Conservation (phyloP, 1,140 invertebrate species). For the Trichonephila inaurata region DNA sequence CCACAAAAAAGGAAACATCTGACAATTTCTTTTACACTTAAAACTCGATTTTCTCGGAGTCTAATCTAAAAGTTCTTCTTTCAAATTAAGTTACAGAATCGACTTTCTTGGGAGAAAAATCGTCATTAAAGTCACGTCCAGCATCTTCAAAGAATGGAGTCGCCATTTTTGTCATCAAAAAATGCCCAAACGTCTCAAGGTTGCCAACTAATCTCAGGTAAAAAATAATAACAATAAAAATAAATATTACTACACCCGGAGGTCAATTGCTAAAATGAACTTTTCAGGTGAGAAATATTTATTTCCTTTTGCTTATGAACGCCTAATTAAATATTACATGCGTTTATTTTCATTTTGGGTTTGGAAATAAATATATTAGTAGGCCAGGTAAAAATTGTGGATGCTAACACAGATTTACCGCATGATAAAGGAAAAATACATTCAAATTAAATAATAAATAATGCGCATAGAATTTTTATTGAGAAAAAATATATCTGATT, state of each 20-base stretch:
- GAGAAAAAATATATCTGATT: no score
- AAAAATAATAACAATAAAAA: not conserved
- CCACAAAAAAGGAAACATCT: not conserved
- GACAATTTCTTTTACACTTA: not conserved
- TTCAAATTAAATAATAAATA: no score
- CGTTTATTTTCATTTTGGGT: not conserved
- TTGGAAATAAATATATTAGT: not conserved
- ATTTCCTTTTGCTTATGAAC: not conserved
- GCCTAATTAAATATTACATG: not conserved
- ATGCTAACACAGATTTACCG: not conserved
- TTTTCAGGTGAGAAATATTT: not conserved
- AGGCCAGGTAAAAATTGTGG: not conserved
- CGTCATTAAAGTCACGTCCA: conserved; percentile 20
- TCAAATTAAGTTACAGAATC: not conserved
- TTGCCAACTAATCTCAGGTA: not conserved
- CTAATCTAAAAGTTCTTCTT: not conserved
- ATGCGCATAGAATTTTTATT: no score
- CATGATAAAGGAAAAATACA: not conserved
- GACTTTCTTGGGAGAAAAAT: not conserved
- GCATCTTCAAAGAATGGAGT: conserved; percentile 22
- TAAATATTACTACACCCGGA: not conserved
- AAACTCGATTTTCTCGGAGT: not conserved
- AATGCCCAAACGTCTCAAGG: conserved; percentile 9
- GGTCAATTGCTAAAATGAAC: not conserved
- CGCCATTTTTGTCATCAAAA: conserved; percentile 20